A percentile compares a stretch with the other conserved stretches of the same genome.
Conservation (phyloP, 2,797 vertebrate genomes). For the Clamator glandarius region DNA sequence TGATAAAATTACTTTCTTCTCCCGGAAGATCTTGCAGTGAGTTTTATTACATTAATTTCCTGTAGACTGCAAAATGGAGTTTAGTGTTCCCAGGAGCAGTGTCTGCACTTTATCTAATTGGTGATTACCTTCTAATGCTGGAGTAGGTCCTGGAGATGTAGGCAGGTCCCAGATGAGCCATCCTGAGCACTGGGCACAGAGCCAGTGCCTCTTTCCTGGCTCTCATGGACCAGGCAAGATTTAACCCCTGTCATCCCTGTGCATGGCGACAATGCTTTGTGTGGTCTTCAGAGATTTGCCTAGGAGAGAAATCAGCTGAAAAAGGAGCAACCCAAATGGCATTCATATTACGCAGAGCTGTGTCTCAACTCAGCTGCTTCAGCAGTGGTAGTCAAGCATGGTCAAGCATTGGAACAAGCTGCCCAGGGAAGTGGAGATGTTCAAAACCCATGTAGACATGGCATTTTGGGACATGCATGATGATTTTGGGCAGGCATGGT, state of each 20-base stretch:
- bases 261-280: neutral
- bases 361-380: neutral
- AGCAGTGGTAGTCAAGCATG: neutral
- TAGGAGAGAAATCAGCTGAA: neutral
- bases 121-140: constrained; percentile 15
- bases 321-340: neutral
- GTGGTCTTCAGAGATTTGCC: neutral
- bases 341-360: neutral
- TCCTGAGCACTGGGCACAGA: neutral
- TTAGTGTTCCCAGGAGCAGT: neutral
- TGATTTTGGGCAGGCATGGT: too few relatives aligned
- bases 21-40: rapidly evolving
- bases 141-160: neutral
- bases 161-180: neutral
- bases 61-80: neutral
- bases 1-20: neutral
- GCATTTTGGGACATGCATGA: too few relatives aligned
- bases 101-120: constrained; percentile 3
- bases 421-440: too few relatives aligned
- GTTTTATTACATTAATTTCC: neutral
- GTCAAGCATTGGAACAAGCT: too few relatives aligned
- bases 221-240: neutral
- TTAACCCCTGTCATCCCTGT: neutral
- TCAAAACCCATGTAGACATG: too few relatives aligned
- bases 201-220: neutral